Evolutionary conservation across 2,888 invertebrate species (phyloP), one percentile per base, ranked within the genome.

Genomic region (Synergus laeviventris): DNA sequence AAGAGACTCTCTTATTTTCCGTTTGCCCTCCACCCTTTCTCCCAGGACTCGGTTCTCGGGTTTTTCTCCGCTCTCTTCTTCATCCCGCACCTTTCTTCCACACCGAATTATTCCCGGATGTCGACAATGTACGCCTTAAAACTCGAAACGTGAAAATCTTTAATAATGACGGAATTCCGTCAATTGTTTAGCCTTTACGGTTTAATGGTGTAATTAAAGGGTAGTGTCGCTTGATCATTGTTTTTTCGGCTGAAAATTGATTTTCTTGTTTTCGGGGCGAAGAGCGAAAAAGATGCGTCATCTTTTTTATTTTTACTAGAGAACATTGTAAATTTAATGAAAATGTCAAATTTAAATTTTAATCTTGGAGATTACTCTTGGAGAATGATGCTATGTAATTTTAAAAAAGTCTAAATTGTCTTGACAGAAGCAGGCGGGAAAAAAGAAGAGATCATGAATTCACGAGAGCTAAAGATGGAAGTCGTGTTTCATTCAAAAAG

Each of bases 1-100:
- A 89, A 87, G 87, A 86, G 85, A 84, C 85, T 86, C 82, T 86
- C 84, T 86, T 84, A 84, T 85, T 83, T 85, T 83, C 81, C 82
- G 79, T 86, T 82, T 84, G 76, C 83, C 74, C 79, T 81, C 80
- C 78, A 79, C 81, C 78, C 84, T 83, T 78, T 79, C 81, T 77
- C 80, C 79, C 82, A 76, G 79, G 76, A 77, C 66, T 73, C 81
- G 75, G 61, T 70, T 75, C 76, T 49, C 76, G 60, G 76, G 75
- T 80, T 76, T 78, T 76, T 66, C 73, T 74, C 36, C 78, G 74
- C 62, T 59, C 76, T 74, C 74, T 76, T 74, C 73, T 73, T 45
- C 59, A 49, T 59, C 64, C 24, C 49, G 49, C 54, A 18, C 54
- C 54, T 54, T 70, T 70, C 70, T 21, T 70, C 49, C 31, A 54